A percentile compares a stretch with the other conserved stretches of the same genome.
Evolutionary conservation across 2,888 invertebrate species (phyloP).

Genomic region (Molanna angustata): DNA sequence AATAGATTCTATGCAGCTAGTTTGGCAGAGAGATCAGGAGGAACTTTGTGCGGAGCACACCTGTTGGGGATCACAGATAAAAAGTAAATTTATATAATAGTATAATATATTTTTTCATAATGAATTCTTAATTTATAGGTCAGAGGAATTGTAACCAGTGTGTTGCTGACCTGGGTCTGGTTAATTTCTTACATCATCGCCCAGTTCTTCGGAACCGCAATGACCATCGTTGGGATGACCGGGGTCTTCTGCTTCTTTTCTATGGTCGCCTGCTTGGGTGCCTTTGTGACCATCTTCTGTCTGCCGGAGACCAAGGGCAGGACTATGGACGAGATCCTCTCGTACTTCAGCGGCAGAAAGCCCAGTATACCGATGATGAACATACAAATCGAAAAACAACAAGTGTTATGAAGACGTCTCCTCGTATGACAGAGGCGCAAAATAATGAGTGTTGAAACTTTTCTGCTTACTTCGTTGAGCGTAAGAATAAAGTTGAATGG

Average conservation of each 20-base stretch:
- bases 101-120: too few relatives aligned
- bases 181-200: conserved; percentile 38
- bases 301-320: conserved; percentile 24
- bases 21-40: too few relatives aligned
- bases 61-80: too few relatives aligned
- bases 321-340: conserved; percentile 14
- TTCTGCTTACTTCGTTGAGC: too few relatives aligned
- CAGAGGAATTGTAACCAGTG: conserved; percentile 42
- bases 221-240: conserved; percentile 39
- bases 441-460: too few relatives aligned
- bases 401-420: conserved; percentile 5
- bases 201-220: conserved; percentile 16
- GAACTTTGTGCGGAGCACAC: too few relatives aligned
- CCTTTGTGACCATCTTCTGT: conserved; percentile 15
- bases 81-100: too few relatives aligned
- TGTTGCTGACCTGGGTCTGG: conserved; percentile 44
- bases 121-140: too few relatives aligned
- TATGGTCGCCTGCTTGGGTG: neutral
- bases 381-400: neutral
- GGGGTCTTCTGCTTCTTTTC: conserved; percentile 37
- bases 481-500: too few relatives aligned
- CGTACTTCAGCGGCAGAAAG: conserved; percentile 10
- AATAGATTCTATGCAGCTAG: too few relatives aligned
- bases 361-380: neutral
- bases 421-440: too few relatives aligned